Evolutionary conservation across 2,888 invertebrate species (phyloP).

Genomic region (Alsophila aescularia): DNA sequence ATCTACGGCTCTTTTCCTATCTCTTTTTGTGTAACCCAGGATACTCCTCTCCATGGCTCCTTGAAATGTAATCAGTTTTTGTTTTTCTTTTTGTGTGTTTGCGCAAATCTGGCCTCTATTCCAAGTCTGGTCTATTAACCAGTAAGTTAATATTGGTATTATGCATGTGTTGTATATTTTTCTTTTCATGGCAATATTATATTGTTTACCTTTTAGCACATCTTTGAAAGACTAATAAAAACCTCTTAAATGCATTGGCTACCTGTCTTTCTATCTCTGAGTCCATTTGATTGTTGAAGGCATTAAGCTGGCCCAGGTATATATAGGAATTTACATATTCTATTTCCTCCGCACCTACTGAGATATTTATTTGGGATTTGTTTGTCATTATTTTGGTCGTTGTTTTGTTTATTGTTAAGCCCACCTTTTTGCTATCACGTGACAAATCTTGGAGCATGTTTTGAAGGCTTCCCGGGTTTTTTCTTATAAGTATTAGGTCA

Average conservation of each 20-base stretch:
- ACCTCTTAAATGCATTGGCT: conserved; percentile 6
- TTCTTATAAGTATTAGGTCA: conserved; percentile 13
- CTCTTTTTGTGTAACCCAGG: background rate
- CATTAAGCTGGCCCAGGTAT: conserved; percentile 12
- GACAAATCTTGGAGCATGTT: conserved; percentile 15
- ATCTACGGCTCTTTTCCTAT: background rate
- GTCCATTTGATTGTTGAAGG: conserved; percentile 19
- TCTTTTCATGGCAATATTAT: conserved; percentile 10
- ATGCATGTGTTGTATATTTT: conserved; percentile 7
- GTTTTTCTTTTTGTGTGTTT: background rate
- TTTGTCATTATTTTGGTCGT: no score
- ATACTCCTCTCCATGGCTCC: conserved; percentile 5
- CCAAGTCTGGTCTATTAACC: no score
- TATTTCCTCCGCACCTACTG: no score
- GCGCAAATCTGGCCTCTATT: conserved; percentile 3
- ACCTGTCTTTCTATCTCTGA: conserved; percentile 19
- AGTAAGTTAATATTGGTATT: background rate
- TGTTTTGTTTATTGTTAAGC: no score
- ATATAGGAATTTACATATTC: no score
- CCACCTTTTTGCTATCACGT: conserved; percentile 12
- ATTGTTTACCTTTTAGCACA: conserved; percentile 15
- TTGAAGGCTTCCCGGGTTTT: conserved; percentile 14
- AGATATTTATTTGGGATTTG: conserved; percentile 9
- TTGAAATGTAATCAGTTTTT: background rate
- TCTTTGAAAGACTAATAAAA: conserved; percentile 18